Conservation (phyloP, 2,888 invertebrate genomes). For the Diadegma fenestrale region DNA sequence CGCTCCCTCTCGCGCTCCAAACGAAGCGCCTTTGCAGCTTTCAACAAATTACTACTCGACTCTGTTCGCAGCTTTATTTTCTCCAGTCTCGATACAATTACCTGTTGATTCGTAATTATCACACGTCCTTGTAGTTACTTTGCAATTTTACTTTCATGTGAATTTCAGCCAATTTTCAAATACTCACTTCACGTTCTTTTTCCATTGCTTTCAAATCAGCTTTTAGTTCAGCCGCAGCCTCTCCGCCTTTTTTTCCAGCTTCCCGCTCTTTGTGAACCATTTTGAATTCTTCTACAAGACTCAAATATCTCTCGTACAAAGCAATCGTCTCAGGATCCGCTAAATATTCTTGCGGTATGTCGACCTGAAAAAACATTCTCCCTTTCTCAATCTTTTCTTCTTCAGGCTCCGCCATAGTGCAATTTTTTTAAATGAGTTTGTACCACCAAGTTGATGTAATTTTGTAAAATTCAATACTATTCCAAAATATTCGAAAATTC, state of each 20-base stretch:
- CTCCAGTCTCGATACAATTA: constrained; percentile 77
- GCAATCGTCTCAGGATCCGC: constrained; percentile 91
- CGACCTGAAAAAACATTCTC: constrained; percentile 86
- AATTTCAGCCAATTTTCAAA: background rate
- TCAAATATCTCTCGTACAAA: constrained; percentile 90
- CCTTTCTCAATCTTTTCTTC: background rate
- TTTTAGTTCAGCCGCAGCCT: constrained; percentile 92
- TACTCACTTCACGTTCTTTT: constrained; percentile 87
- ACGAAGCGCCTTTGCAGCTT: constrained; percentile 85
- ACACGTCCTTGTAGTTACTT: background rate
- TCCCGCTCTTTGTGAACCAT: constrained; percentile 90
- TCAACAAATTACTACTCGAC: constrained; percentile 76
- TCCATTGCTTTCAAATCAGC: constrained; percentile 95
- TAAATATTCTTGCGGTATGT: constrained; percentile 91
- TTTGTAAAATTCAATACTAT: background rate
- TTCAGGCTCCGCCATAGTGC: background rate
- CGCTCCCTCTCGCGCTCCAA: constrained; percentile 87
- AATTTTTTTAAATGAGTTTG: background rate
- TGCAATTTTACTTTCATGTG: background rate
- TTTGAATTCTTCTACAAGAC: constrained; percentile 93
- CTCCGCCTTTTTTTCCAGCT: constrained; percentile 85
- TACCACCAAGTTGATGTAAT: background rate
- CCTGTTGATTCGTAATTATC: constrained; percentile 58
- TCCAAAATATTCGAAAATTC: background rate
- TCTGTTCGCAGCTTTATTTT: constrained; percentile 79